These are phyloP conservation scores for Drosophila santomea DNA, from an alignment of 1,140 invertebrate species.

Conservation along the genomic window DNA sequence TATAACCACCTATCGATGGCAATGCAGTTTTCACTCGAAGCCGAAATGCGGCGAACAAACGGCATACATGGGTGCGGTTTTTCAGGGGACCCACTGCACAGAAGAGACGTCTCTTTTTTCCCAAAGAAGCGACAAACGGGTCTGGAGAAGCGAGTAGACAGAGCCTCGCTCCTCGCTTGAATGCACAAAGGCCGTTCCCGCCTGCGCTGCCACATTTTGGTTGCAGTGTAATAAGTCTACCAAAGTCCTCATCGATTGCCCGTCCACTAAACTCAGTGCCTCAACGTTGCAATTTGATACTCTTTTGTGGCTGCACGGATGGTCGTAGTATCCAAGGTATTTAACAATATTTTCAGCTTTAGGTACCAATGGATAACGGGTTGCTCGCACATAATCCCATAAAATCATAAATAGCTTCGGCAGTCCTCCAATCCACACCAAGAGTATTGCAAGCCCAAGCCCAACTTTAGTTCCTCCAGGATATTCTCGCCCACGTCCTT, in stretches of 20 bases:
- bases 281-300: slow-evolving; percentile 23
- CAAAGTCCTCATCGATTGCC: neutral
- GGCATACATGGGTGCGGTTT: slow-evolving; percentile 9
- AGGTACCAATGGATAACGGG: too few relatives aligned
- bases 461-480: neutral
- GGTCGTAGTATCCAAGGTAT: too few relatives aligned
- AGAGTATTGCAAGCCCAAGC: neutral
- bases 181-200: slow-evolving; percentile 66
- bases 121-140: slow-evolving; percentile 27
- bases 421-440: neutral
- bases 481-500: slow-evolving; percentile 1
- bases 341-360: too few relatives aligned
- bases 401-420: neutral
- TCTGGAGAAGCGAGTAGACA: slow-evolving; percentile 16
- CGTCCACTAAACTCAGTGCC: neutral
- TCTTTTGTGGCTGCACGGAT: slow-evolving; percentile 3
- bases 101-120: neutral
- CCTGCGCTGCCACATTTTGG: slow-evolving; percentile 17
- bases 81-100: neutral
- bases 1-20: slow-evolving; percentile 42
- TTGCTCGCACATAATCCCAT: too few relatives aligned
- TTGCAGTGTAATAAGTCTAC: slow-evolving; percentile 31
- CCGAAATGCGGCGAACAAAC: slow-evolving; percentile 16
- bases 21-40: slow-evolving; percentile 33
- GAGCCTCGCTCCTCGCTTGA: slow-evolving; percentile 65